Conservation (phyloP, 2,797 vertebrate genomes). For the Jordanella pulchra region DNA sequence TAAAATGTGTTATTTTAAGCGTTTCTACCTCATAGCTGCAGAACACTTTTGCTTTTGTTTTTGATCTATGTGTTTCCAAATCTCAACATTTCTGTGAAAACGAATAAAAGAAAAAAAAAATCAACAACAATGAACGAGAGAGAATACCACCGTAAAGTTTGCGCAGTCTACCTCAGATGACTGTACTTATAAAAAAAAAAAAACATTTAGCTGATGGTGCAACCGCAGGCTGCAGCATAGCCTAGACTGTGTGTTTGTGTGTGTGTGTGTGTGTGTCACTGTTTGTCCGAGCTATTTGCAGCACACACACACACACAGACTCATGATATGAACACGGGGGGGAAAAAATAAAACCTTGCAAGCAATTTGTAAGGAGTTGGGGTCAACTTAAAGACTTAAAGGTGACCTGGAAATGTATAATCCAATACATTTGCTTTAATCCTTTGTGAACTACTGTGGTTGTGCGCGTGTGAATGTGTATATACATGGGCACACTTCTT, state of each 20-base stretch:
- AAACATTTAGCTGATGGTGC: constrained; percentile 89
- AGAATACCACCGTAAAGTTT: constrained; percentile 84
- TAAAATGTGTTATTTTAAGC: constrained; percentile 85
- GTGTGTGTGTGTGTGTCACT: constrained; percentile 32
- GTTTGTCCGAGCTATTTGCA: constrained; percentile 34
- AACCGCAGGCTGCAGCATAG: constrained; percentile 69
- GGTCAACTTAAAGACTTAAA: constrained; percentile 77
- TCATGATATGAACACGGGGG: constrained; percentile 68
- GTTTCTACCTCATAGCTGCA: constrained; percentile 97
- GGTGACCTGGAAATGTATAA: constrained; percentile 81
- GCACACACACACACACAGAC: constrained; percentile 54
- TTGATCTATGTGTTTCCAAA: constrained; percentile 87
- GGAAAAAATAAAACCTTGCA: constrained; percentile 71
- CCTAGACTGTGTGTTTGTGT: constrained; percentile 60
- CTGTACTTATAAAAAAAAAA: constrained; percentile 76
- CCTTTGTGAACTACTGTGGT: constrained; percentile 80
- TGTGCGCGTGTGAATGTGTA: constrained; percentile 79
- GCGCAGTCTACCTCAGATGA: constrained; percentile 97
- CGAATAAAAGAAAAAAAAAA: neutral
- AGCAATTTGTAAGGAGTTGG: constrained; percentile 74
- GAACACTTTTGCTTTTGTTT: constrained; percentile 87
- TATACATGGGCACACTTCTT: constrained; percentile 76
- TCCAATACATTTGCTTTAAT: constrained; percentile 81
- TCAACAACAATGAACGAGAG: constrained; percentile 13
- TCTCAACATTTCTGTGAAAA: constrained; percentile 85